phyloP scores from a whole-genome alignment of 2,797 vertebrate genomes.

The Sphaeramia orbicularis region DNA sequence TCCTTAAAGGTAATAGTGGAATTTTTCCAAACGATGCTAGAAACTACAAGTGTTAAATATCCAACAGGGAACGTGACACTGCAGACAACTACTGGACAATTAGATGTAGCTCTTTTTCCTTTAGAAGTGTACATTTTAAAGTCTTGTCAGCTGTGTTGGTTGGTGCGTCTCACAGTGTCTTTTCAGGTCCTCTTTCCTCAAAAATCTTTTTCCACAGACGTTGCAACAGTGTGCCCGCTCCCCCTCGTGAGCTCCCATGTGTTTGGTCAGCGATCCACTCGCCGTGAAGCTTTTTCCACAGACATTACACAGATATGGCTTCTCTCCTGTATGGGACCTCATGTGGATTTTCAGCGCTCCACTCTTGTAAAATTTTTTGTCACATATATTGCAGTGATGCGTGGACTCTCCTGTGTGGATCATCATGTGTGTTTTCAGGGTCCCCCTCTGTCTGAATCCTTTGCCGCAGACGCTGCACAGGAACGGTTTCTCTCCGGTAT shows the following conservation, averaged over 20 bases:
- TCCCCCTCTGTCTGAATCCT: slow-evolving; percentile 42
- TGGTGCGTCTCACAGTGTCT: slow-evolving; percentile 29
- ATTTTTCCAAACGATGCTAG: too few species aligned
- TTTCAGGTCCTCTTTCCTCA: slow-evolving; percentile 21
- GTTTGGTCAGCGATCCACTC: slow-evolving; percentile 46
- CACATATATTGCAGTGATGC: slow-evolving; percentile 25
- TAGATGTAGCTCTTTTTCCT: too few species aligned
- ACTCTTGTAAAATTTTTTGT: slow-evolving; percentile 51
- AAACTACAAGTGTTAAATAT: too few species aligned
- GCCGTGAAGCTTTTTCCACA: slow-evolving; percentile 57
- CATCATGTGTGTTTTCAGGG: slow-evolving; percentile 54
- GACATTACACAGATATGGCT: slow-evolving; percentile 47
- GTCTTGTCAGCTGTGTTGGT: not conserved
- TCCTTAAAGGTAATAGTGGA: too few species aligned
- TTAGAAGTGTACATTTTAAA: slow-evolving; percentile 1
- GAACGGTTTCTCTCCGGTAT: slow-evolving; percentile 55
- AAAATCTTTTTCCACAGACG: slow-evolving; percentile 9
- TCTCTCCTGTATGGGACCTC: slow-evolving; percentile 55
- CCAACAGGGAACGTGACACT: too few species aligned
- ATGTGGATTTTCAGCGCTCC: slow-evolving; percentile 52
- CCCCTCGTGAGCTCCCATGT: slow-evolving; percentile 50
- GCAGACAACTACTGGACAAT: too few species aligned
- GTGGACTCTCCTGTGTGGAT: slow-evolving; percentile 52
- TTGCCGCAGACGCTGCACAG: slow-evolving; percentile 61
- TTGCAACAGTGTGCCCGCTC: slow-evolving; percentile 6